phyloP scores from a whole-genome alignment of 2,797 vertebrate genomes.

The Sylvia borin region DNA sequence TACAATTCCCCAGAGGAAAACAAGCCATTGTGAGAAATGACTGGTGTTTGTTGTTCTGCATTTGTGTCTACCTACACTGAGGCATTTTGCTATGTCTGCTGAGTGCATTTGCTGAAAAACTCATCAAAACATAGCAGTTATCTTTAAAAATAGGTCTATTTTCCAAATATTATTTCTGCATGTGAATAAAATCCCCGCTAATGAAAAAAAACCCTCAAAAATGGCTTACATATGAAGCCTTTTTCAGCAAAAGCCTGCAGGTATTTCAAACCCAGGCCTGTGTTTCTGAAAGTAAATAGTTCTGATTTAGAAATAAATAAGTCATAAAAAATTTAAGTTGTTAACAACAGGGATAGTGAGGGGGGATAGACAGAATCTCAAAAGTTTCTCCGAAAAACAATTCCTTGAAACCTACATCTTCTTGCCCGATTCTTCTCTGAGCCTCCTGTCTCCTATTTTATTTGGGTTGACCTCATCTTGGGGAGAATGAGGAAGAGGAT shows the following conservation, averaged over 20 bases:
- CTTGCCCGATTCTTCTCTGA: background rate
- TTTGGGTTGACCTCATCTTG: background rate
- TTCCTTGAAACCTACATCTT: background rate
- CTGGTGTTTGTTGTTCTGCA: background rate
- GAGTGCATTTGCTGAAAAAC: background rate
- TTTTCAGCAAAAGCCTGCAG: background rate
- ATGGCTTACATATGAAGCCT: background rate
- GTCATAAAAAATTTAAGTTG: background rate
- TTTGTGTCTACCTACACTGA: background rate
- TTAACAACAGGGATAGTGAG: background rate
- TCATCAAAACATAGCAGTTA: background rate
- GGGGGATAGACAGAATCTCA: background rate
- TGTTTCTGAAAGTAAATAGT: background rate
- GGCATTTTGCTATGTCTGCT: background rate
- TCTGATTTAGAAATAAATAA: background rate
- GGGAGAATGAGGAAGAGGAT: background rate
- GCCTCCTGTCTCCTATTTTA: background rate
- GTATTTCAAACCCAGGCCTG: background rate
- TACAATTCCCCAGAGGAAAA: background rate
- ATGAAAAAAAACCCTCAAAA: background rate
- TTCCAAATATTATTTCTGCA: background rate
- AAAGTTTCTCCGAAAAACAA: background rate
- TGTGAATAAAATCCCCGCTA: background rate
- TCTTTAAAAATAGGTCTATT: background rate
- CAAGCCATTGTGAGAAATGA: background rate